phyloP scores from a whole-genome alignment of 1,140 invertebrate genomes.

The Monochamus saltuarius region DNA sequence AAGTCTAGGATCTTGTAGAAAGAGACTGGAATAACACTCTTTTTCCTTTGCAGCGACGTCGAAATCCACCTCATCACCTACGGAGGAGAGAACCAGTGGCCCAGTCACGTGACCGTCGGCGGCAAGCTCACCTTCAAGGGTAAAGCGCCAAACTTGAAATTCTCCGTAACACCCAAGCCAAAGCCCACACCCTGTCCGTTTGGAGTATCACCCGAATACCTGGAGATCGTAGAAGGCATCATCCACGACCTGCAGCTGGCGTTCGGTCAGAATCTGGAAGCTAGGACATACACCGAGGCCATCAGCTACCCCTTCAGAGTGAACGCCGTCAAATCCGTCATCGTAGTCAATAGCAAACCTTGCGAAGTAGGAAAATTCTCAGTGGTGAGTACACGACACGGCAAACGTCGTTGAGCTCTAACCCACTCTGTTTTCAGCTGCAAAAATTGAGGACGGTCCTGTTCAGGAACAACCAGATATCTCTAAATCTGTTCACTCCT shows the following conservation, averaged over 20 bases:
- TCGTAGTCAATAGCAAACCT: slow-evolving; percentile 52
- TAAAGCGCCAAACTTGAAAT: slow-evolving; percentile 57
- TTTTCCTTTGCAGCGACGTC: slow-evolving; percentile 54
- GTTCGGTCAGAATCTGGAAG: slow-evolving; percentile 43
- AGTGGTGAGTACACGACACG: slow-evolving; percentile 26
- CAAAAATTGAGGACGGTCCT: slow-evolving; percentile 54
- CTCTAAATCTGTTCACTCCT: slow-evolving; percentile 43
- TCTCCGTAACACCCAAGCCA: slow-evolving; percentile 46
- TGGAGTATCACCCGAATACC: not conserved
- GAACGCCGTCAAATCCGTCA: slow-evolving; percentile 59
- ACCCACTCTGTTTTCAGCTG: slow-evolving; percentile 45
- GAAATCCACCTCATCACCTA: slow-evolving; percentile 61
- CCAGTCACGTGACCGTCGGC: slow-evolving; percentile 58
- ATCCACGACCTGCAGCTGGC: slow-evolving; percentile 33
- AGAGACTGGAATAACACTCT: not conserved
- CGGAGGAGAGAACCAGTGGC: slow-evolving; percentile 56
- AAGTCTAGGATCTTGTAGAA: slow-evolving; percentile 38
- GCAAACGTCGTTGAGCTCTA: not conserved
- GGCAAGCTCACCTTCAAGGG: slow-evolving; percentile 58
- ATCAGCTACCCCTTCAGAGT: slow-evolving; percentile 63
- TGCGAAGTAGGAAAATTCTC: slow-evolving; percentile 40
- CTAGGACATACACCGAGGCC: slow-evolving; percentile 58
- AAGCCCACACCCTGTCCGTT: slow-evolving; percentile 10
- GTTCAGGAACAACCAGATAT: slow-evolving; percentile 33
- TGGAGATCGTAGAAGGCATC: slow-evolving; percentile 11